Percentiles rank a stretch among this genome's conserved stretches.
These are phyloP conservation scores for Dynastes maya DNA, from an alignment of 2,888 invertebrate genomes.

Conservation along the genomic window DNA sequence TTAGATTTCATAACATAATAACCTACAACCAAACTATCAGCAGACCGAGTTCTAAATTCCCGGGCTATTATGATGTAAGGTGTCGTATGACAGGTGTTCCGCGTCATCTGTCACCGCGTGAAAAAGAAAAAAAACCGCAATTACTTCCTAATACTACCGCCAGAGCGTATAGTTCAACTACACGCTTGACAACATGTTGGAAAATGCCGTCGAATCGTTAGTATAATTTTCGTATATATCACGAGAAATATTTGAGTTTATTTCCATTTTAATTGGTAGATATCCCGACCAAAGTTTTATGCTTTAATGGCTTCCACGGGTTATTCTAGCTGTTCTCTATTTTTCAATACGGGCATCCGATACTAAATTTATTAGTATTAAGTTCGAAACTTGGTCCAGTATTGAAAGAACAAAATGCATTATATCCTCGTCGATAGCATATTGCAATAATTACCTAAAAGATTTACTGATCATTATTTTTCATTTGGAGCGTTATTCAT, in stretches of 20 bases:
- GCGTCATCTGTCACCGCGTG: conserved; percentile 11
- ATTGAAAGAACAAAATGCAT: background rate
- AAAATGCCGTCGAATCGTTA: background rate
- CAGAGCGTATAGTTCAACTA: background rate
- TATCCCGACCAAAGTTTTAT: conserved; percentile 23
- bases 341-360: conserved; percentile 19
- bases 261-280: conserved; percentile 45
- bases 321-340: conserved; percentile 22
- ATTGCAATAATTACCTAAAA: conserved; percentile 21
- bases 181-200: background rate
- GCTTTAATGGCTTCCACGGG: conserved; percentile 14
- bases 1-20: conserved; percentile 16
- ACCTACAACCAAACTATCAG: background rate
- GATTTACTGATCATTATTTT: conserved; percentile 16
- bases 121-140: conserved; percentile 21
- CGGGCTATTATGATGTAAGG: background rate
- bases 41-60: conserved; percentile 5
- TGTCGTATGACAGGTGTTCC: conserved; percentile 1
- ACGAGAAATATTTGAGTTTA: conserved; percentile 34
- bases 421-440: background rate
- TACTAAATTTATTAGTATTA: conserved; percentile 31
- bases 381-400: background rate
- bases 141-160: background rate
- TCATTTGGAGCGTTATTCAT: background rate
- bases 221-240: conserved; percentile 41